A percentile compares a stretch with the other conserved stretches of the same genome.
Evolutionary conservation across 2,888 invertebrate genomes (phyloP).

Genomic region (Trachelus iudaicus): DNA sequence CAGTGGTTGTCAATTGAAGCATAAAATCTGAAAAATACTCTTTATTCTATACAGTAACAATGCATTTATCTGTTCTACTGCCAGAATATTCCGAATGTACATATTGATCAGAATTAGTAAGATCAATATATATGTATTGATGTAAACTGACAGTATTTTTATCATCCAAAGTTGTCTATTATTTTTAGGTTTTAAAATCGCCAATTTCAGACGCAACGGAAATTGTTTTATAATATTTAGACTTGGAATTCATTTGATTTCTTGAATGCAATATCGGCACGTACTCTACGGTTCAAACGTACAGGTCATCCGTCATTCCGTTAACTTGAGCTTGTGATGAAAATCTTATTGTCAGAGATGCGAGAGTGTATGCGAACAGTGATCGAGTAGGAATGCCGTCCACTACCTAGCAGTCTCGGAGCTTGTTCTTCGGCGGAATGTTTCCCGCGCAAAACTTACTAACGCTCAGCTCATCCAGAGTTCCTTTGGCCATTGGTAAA

Average conservation of each 20-base stretch:
- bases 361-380: slow-evolving; percentile 12
- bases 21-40: not conserved
- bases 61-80: not conserved
- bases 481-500: slow-evolving; percentile 16
- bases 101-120: not conserved
- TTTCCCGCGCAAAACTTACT: slow-evolving; percentile 38
- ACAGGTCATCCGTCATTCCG: not conserved
- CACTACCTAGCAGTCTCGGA: slow-evolving; percentile 16
- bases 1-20: not conserved
- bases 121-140: not conserved
- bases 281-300: not conserved
- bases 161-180: not conserved
- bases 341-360: not conserved
- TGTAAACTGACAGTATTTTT: not conserved
- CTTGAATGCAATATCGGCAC: not conserved
- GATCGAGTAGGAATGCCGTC: slow-evolving; percentile 31
- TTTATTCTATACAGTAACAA: not conserved
- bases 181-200: not conserved
- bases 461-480: slow-evolving; percentile 26
- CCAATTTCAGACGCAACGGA: not conserved
- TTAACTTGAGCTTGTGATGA: not conserved
- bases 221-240: not conserved
- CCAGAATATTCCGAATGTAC: not conserved
- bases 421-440: slow-evolving; percentile 14
- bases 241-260: not conserved